Percentiles rank a stretch among this genome's conserved stretches.
Evolutionary conservation across 1,140 invertebrate genomes (phyloP).

Genomic region (Diachasma alloeum): DNA sequence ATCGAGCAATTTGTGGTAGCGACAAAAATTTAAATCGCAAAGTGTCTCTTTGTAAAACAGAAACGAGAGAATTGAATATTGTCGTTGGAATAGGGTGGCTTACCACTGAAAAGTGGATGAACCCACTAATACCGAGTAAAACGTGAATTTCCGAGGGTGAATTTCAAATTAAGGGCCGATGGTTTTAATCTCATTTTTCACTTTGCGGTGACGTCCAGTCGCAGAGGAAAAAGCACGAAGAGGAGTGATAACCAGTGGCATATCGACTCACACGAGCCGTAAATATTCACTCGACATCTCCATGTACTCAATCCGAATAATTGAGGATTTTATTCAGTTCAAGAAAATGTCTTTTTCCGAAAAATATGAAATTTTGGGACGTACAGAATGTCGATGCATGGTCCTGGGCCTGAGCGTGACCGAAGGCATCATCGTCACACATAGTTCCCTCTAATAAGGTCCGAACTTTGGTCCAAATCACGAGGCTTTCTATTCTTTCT

Average conservation of each 20-base stretch:
- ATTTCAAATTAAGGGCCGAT: slow-evolving; percentile 51
- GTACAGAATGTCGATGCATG: background rate
- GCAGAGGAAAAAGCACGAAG: background rate
- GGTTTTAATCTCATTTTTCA: slow-evolving; percentile 57
- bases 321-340: no score
- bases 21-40: slow-evolving; percentile 65
- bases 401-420: background rate
- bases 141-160: slow-evolving; percentile 55
- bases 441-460: slow-evolving; percentile 4
- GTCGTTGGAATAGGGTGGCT: slow-evolving; percentile 45
- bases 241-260: background rate
- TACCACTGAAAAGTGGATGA: slow-evolving; percentile 56
- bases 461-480: background rate
- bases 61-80: slow-evolving; percentile 29
- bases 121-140: slow-evolving; percentile 56
- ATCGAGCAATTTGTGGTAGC: slow-evolving; percentile 58
- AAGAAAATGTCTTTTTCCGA: no score
- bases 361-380: no score
- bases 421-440: background rate
- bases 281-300: no score
- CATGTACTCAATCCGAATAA: no score
- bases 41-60: slow-evolving; percentile 42
- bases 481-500: slow-evolving; percentile 6
- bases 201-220: slow-evolving; percentile 17
- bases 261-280: no score